These are phyloP conservation scores for Entomobrya proxima DNA, from an alignment of 2,888 invertebrate species.

Conservation along the genomic window DNA sequence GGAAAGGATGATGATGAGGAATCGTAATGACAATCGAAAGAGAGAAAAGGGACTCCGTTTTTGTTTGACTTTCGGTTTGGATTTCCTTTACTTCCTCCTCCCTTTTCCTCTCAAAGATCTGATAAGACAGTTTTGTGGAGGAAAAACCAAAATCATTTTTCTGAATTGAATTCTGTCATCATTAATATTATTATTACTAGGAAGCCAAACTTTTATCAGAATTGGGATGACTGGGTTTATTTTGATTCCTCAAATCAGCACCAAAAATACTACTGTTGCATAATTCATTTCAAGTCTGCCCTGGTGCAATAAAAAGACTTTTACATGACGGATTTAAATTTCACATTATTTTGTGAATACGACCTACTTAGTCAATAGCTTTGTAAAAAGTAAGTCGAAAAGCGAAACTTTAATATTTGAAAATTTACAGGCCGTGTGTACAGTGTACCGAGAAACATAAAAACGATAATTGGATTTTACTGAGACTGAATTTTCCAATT, in stretches of 20 bases:
- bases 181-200: slow-evolving; percentile 47
- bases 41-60: neutral
- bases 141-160: slow-evolving; percentile 56
- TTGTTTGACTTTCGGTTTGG: slow-evolving; percentile 4
- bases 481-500: neutral
- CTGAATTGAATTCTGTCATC: slow-evolving; percentile 45
- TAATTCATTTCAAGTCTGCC: too few relatives aligned
- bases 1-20: slow-evolving; percentile 6
- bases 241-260: neutral
- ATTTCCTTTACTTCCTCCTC: slow-evolving; percentile 12
- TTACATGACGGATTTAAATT: neutral
- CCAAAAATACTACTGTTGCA: neutral
- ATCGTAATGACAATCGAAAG: too few relatives aligned
- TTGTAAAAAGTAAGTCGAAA: neutral
- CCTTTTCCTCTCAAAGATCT: slow-evolving; percentile 35
- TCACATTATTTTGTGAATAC: neutral
- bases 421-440: too few relatives aligned
- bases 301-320: too few relatives aligned
- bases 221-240: neutral
- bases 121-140: slow-evolving; percentile 36
- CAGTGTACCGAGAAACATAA: neutral
- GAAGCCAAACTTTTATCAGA: slow-evolving; percentile 6
- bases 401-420: too few relatives aligned
- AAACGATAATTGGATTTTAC: neutral
- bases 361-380: neutral